These are phyloP conservation scores for Cantharis lateralis DNA, from an alignment of 2,888 invertebrate species.

Conservation along the genomic window DNA sequence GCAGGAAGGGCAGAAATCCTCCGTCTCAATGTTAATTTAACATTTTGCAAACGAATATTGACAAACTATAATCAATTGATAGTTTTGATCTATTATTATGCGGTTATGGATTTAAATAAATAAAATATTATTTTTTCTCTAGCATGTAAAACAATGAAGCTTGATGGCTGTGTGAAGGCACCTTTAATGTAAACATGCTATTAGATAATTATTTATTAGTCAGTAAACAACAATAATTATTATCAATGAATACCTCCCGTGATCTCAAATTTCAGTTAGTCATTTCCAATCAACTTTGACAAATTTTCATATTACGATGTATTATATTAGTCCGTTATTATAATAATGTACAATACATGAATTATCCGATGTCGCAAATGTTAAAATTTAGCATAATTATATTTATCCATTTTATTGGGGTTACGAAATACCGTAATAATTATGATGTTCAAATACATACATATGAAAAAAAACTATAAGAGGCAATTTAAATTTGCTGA, in stretches of 20 bases:
- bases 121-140: too few species aligned
- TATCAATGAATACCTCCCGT: background rate
- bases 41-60: too few species aligned
- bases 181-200: background rate
- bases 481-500: background rate
- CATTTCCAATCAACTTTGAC: background rate
- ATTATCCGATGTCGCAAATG: background rate
- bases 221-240: background rate
- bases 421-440: background rate
- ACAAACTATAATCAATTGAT: too few species aligned
- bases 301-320: background rate
- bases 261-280: background rate
- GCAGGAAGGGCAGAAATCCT: too few species aligned
- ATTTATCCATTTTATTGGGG: background rate
- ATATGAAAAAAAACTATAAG: background rate
- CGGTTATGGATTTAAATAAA: too few species aligned
- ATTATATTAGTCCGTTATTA: background rate
- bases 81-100: too few species aligned
- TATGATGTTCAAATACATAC: too few species aligned
- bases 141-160: too few species aligned
- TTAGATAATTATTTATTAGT: background rate
- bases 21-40: too few species aligned
- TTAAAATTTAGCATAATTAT: background rate
- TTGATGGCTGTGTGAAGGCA: too few species aligned
- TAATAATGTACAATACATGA: background rate